Evolutionary conservation across 2,888 invertebrate genomes (phyloP).

Genomic region (Pheosia gnoma): DNA sequence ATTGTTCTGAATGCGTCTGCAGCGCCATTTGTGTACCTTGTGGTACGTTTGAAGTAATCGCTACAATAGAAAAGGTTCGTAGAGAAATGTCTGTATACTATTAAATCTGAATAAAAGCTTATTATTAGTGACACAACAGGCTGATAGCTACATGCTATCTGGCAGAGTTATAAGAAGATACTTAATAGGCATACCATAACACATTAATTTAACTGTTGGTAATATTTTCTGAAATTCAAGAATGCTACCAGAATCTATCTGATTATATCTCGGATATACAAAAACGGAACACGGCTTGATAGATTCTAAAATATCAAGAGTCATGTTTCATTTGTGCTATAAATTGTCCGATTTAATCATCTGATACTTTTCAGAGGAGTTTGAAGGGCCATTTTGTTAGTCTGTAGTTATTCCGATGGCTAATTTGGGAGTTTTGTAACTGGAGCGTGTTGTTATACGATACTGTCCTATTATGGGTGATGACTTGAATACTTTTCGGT

Average conservation of each 20-base stretch:
- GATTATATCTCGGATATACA: constrained; percentile 20
- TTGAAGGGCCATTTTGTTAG: constrained; percentile 23
- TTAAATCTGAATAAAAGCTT: too few relatives aligned
- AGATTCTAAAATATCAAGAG: constrained; percentile 29
- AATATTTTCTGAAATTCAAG: background rate
- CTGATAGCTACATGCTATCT: too few relatives aligned
- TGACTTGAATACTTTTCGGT: constrained; percentile 9
- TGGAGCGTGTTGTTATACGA: constrained; percentile 26
- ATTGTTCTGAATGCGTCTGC: too few relatives aligned
- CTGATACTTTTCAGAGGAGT: constrained; percentile 38
- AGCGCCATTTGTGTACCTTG: too few relatives aligned
- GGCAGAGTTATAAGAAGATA: too few relatives aligned
- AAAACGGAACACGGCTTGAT: constrained; percentile 29
- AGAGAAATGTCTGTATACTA: too few relatives aligned
- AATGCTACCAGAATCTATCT: constrained; percentile 7
- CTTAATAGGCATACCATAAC: background rate
- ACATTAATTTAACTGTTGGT: background rate
- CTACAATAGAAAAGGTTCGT: too few relatives aligned
- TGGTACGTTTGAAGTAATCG: too few relatives aligned
- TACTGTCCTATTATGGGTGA: constrained; percentile 17
- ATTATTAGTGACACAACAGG: too few relatives aligned
- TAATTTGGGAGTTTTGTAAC: constrained; percentile 33
- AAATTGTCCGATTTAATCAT: constrained; percentile 38
- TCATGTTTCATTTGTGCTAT: constrained; percentile 35
- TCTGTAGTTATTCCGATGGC: constrained; percentile 12